Evolutionary conservation across 2,888 invertebrate species (phyloP).

Genomic region (Leptogaster cylindrica): DNA sequence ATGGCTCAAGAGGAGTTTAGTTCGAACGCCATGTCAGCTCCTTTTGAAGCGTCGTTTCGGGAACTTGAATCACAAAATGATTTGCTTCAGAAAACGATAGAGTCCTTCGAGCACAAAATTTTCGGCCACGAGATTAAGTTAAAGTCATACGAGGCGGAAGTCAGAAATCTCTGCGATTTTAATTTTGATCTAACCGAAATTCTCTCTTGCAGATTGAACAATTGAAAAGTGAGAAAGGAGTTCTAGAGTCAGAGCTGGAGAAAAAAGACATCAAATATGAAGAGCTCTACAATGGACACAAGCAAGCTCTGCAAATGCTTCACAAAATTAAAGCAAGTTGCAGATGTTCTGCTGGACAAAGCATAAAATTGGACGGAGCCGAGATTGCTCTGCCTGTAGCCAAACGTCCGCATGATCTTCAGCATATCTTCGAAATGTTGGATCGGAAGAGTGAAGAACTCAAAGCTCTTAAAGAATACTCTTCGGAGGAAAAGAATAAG

Average conservation of each 20-base stretch:
- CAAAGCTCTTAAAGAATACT: constrained; percentile 28
- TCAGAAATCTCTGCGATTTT: background rate
- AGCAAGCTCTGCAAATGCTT: constrained; percentile 7
- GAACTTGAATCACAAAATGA: constrained; percentile 54
- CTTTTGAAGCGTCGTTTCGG: constrained; percentile 50
- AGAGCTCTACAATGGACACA: constrained; percentile 29
- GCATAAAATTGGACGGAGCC: constrained; percentile 10
- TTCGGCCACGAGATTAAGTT: constrained; percentile 7
- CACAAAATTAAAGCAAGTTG: constrained; percentile 21
- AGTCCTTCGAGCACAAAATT: constrained; percentile 41
- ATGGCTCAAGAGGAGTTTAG: constrained; percentile 52
- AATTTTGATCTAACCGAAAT: background rate
- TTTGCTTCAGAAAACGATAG: constrained; percentile 52
- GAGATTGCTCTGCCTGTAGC: background rate
- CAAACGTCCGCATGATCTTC: constrained; percentile 26
- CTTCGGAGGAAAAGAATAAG: constrained; percentile 36
- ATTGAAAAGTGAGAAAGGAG: constrained; percentile 18
- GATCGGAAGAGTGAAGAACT: constrained; percentile 36
- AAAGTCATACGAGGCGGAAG: constrained; percentile 38
- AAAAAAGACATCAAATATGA: constrained; percentile 38
- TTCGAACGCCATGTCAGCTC: constrained; percentile 43
- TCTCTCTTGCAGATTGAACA: constrained; percentile 35
- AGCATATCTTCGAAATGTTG: constrained; percentile 36
- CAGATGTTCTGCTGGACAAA: constrained; percentile 39
- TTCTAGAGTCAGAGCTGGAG: background rate